Conservation (phyloP, 2,888 invertebrate species). For the Timema cristinae region DNA sequence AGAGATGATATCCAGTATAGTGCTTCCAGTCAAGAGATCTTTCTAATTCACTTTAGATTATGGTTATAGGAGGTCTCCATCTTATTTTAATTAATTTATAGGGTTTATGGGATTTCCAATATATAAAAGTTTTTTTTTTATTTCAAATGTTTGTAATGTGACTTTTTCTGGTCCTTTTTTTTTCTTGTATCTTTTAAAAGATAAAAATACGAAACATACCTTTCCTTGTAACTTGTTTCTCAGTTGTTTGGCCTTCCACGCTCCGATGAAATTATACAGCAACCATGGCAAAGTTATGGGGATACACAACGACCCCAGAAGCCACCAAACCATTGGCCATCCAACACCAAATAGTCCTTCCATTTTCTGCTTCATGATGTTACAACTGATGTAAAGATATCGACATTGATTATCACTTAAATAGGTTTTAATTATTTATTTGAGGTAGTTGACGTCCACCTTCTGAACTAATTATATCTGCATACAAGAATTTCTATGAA, state of each 20-base stretch:
- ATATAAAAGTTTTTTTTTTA: too few relatives aligned
- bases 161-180: background rate
- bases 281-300: conserved; percentile 43
- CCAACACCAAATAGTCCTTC: conserved; percentile 9
- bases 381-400: background rate
- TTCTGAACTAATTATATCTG: too few relatives aligned
- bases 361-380: conserved; percentile 16
- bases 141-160: background rate
- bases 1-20: too few relatives aligned
- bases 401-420: too few relatives aligned
- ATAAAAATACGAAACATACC: conserved; percentile 35
- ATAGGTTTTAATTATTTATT: too few relatives aligned
- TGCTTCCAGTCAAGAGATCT: too few relatives aligned
- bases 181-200: conserved; percentile 1
- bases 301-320: conserved; percentile 41
- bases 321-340: conserved; percentile 38
- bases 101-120: too few relatives aligned
- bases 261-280: conserved; percentile 39
- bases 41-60: too few relatives aligned
- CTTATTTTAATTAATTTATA: too few relatives aligned
- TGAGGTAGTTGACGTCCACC: too few relatives aligned
- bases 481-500: too few relatives aligned
- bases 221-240: conserved; percentile 37
- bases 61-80: too few relatives aligned
- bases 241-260: conserved; percentile 35